Base-by-base conservation (phyloP, 1,140 invertebrate genomes). In the Stegodyphus dumicola region DNA sequence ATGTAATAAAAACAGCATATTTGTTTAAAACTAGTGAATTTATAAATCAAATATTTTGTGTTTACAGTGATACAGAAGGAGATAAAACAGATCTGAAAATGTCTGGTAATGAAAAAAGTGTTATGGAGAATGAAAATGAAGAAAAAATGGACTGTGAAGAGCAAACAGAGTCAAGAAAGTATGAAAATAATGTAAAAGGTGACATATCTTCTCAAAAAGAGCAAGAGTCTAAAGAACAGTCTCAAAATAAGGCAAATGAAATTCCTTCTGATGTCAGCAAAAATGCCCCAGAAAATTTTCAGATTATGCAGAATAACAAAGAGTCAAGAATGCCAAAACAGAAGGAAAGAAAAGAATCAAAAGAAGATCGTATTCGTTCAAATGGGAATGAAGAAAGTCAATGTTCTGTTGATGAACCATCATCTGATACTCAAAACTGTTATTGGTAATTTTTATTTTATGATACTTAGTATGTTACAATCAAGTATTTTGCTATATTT, bases 381-480 rank as follows among this genome's bases (percentile, higher is more conserved):
- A 76, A 76, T 85, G 81, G 74, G 54, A 80, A 80, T 86, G 73
- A 86, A 54, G 77, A 86, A 60, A 76, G 71, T 65, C 77, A 81
- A 52, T 73, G 65, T 18, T 86, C 77, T 53, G 66, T 86, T n/a
- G 85, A 86, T 80, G 85, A 86, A 18, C 71, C 49, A n/a, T 71
- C 65, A 33, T 49, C 65, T 15, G 85, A 81, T 76, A 11, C 60
- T 53, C 67, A 78, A 66, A 86, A 80, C 33, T 86, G 85, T 74
- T 86, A 86, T 64, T 86, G 85, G 85, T 86, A 86, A 76, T 67
- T 75, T 17, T 64, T 64, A 48, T 51, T 65, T 49, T 67, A 60
- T 60, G 33, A 33, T 33, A 33, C 33, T 33, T 33, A 33, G 33
- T 33, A 33, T 33, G 33, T 33, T 33, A n/a, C n/a, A n/a, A n/a